phyloP scores from a whole-genome alignment of 2,888 invertebrate genomes.

The Drosophila diplacantha region DNA sequence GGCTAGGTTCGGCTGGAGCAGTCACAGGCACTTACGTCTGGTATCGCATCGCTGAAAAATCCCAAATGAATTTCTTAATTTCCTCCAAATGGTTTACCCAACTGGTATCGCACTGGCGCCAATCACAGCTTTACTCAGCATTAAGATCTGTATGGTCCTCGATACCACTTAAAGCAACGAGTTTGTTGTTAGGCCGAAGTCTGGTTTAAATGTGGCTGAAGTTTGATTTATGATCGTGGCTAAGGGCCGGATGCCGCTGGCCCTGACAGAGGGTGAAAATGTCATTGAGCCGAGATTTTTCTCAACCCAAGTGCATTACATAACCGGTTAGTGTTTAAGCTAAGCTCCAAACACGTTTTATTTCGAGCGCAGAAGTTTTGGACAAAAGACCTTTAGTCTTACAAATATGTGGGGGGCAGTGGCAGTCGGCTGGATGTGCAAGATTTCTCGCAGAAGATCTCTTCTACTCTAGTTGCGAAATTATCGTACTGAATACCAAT shows the following conservation, averaged over 20 bases:
- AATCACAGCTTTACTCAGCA: conserved; percentile 1
- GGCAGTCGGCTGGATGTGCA: too few species aligned
- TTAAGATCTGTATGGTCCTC: neutral
- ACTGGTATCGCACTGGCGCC: conserved; percentile 1
- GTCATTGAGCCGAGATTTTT: conserved; percentile 1
- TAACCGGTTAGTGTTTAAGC: conserved; percentile 24
- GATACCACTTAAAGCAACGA: neutral
- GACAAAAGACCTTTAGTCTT: neutral
- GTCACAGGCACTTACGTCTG: neutral
- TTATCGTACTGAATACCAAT: conserved; percentile 3
- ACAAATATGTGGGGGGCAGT: neutral
- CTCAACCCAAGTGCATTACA: conserved; percentile 11
- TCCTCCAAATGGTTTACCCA: conserved; percentile 10
- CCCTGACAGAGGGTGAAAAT: conserved; percentile 4
- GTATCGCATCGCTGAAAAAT: neutral
- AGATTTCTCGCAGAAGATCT: neutral
- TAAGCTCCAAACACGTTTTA: conserved; percentile 5
- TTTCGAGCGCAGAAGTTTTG: conserved; percentile 2
- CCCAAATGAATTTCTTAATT: conserved; percentile 6
- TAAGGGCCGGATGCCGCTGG: neutral
- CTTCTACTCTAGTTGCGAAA: neutral
- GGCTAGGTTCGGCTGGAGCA: neutral
- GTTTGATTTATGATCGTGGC: conserved; percentile 15
- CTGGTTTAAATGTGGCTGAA: conserved; percentile 3
- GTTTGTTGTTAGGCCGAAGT: neutral